Base-by-base conservation (phyloP, 2,113 vertebrate genomes). In the Ophthalmolycus amberensis region DNA sequence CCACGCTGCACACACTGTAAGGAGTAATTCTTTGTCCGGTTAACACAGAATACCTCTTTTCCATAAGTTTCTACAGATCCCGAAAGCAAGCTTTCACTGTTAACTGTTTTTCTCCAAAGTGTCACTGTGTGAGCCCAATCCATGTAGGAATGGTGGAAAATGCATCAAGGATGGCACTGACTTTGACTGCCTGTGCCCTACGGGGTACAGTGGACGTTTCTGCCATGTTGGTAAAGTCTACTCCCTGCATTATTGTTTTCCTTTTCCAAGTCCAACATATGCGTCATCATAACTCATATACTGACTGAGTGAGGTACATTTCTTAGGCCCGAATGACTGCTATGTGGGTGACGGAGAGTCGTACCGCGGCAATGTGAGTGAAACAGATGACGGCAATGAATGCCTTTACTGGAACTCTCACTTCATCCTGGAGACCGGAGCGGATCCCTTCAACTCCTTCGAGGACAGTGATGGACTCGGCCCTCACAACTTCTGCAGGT, bases 361-460 rank as follows among this genome's bases (percentile, higher is more conserved):
- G 0, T 96, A 96, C 66, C 92, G 87, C 8, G 95, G 95, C 1
- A 85, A 71, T 1, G 93, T 94, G 48, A 95, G 90, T 16, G 91
- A 95, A 81, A 95, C 95, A 3, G 90, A 93, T 0, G 81, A 94
- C 0, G 94, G 93, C 4, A 1, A 86, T 0, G 92, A 93, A 1
- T 96, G 95, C 78, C 93, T 96, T 1, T 40, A 92, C 86, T 96
- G 95, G 95, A 95, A 95, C 85, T 95, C 95, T 29, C 90, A 96
- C 66, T 91, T 94, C 40, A 80, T 95, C 29, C 76, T 95, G 70
- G 76, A 82, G 8, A 82, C 27, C 0, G 90, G 92, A 29, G 5
- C 0, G 0, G 37, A 94, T 81, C 93, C 94, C 16, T 91, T 95
- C 48, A 80, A 2, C 1, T 11, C 75, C 22, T 86, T 68, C 18